A percentile compares a stretch with the other conserved stretches of the same genome.
phyloP scores from a whole-genome alignment of 2,113 vertebrate genomes.

The Hoplias malabaricus region DNA sequence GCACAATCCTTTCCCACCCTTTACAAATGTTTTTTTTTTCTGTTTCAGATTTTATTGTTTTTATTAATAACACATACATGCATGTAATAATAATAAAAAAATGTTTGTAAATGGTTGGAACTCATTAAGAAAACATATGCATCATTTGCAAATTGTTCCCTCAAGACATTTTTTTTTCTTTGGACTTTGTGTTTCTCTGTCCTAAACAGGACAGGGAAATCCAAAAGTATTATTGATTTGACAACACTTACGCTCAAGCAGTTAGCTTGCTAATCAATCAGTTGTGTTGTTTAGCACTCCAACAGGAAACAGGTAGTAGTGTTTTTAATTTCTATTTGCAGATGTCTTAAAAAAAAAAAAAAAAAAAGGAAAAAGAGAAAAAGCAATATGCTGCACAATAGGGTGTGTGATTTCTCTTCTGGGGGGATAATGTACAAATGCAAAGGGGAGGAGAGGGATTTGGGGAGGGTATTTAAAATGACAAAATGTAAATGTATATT shows the following conservation, averaged over 20 bases:
- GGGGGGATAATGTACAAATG: slow-evolving; percentile 22
- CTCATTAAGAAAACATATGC: too few relatives aligned
- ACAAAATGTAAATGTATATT: slow-evolving; percentile 73
- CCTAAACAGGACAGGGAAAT: too few relatives aligned
- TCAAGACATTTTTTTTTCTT: too few relatives aligned
- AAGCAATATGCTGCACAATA: slow-evolving; percentile 77
- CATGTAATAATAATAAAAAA: too few relatives aligned
- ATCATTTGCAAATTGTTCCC: too few relatives aligned
- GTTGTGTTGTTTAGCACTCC: not conserved
- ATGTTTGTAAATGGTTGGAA: not conserved
- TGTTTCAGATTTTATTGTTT: too few relatives aligned
- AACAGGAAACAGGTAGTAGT: slow-evolving; percentile 63
- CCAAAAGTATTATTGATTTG: too few relatives aligned
- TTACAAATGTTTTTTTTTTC: too few relatives aligned
- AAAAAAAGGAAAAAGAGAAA: not conserved
- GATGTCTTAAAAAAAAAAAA: slow-evolving; percentile 71
- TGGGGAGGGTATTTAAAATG: slow-evolving; percentile 69
- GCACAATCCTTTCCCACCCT: too few relatives aligned
- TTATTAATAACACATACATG: too few relatives aligned
- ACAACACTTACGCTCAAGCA: not conserved
- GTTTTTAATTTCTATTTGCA: slow-evolving; percentile 76
- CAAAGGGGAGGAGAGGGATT: slow-evolving; percentile 8
- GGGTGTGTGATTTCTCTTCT: slow-evolving; percentile 41
- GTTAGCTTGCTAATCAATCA: not conserved
- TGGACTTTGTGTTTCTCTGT: too few relatives aligned